Evolutionary conservation across 2,888 invertebrate species (phyloP).

Genomic region (Dysmachus trigonus): DNA sequence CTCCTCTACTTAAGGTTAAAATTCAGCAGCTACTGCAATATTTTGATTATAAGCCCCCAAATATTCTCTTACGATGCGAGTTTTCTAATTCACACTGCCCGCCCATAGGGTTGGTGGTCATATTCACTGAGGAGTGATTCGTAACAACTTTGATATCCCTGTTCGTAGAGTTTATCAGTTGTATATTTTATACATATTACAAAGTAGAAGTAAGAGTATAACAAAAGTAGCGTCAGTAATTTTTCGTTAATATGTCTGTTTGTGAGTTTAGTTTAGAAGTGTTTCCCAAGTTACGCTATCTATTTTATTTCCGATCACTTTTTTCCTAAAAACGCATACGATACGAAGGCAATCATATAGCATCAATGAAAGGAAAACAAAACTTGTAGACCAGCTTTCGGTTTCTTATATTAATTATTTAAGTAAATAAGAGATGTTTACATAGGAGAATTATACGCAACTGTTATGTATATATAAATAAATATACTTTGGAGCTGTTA

Average conservation of each 20-base stretch:
- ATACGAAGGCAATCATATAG: conserved; percentile 8
- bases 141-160: background rate
- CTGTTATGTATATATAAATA: conserved; percentile 8
- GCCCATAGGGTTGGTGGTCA: background rate
- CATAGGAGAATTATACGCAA: conserved; percentile 1
- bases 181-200: background rate
- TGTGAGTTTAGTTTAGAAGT: background rate
- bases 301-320: background rate
- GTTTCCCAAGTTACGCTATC: background rate
- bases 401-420: background rate
- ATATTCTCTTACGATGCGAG: conserved; percentile 3
- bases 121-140: conserved; percentile 19
- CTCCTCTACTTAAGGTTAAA: background rate
- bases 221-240: background rate
- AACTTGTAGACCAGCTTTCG: background rate
- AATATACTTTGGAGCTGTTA: conserved; percentile 16
- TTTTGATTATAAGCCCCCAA: background rate
- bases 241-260: background rate
- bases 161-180: background rate
- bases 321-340: background rate
- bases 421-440: background rate
- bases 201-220: background rate
- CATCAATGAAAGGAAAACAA: background rate
- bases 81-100: background rate
- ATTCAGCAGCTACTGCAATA: background rate